A percentile compares a stretch with the other conserved stretches of the same genome.
Conservation (phyloP, 1,140 invertebrate genomes). For the Ostrea edulis region DNA sequence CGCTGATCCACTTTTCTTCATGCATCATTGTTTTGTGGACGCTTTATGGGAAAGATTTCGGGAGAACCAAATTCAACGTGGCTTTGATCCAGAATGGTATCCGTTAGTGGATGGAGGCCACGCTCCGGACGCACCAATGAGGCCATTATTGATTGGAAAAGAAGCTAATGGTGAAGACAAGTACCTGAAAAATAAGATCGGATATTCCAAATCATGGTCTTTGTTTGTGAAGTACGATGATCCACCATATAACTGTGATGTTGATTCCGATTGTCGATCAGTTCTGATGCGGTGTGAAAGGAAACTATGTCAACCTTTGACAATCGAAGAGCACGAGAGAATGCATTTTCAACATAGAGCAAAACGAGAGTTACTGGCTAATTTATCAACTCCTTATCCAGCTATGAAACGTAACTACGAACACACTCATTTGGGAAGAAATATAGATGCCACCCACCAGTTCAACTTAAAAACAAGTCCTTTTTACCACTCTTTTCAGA, state of each 20-base stretch:
- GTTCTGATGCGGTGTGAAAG: neutral
- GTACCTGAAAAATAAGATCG: neutral
- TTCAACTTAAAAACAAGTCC: neutral
- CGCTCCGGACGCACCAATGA: neutral
- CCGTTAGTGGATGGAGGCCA: neutral
- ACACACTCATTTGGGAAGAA: neutral
- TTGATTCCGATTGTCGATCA: neutral
- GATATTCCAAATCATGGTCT: neutral
- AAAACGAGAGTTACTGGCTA: neutral
- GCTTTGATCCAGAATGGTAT: constrained; percentile 50
- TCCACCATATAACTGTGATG: neutral
- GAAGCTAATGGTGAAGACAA: neutral
- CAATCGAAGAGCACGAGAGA: neutral
- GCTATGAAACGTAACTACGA: neutral
- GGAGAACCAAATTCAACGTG: constrained; percentile 56
- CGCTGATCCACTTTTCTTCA: constrained; percentile 78
- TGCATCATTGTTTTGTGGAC: constrained; percentile 79
- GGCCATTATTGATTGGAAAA: neutral
- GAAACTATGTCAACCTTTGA: neutral
- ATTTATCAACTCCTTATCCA: neutral
- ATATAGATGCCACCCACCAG: neutral
- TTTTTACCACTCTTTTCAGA: constrained; percentile 56
- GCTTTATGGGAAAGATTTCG: constrained; percentile 69
- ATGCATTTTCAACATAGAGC: neutral
- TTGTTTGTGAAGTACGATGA: neutral